These are phyloP conservation scores for Deilephila porcellus DNA, from an alignment of 2,888 invertebrate genomes.

Conservation along the genomic window DNA sequence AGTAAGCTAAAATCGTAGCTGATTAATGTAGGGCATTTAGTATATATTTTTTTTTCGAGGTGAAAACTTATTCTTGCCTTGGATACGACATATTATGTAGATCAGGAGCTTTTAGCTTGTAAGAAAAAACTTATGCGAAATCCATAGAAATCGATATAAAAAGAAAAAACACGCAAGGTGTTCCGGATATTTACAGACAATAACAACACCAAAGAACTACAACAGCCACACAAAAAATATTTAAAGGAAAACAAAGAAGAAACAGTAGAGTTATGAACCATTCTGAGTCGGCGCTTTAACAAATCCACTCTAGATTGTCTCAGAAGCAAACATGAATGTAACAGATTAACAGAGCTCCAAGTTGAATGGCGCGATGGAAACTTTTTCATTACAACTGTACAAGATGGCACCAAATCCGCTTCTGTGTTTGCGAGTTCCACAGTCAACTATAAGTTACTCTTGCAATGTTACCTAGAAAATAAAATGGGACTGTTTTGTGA, in stretches of 20 bases:
- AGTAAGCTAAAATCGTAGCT: too few relatives aligned
- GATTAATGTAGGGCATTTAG: too few relatives aligned
- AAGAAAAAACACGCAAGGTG: background rate
- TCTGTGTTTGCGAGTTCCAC: constrained; percentile 37
- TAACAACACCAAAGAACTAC: background rate
- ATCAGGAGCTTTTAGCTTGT: too few relatives aligned
- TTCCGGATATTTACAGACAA: background rate
- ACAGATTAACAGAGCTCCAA: constrained; percentile 45
- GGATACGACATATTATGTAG: too few relatives aligned
- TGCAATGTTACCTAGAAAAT: constrained; percentile 41
- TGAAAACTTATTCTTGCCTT: too few relatives aligned
- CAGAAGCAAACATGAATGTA: constrained; percentile 41
- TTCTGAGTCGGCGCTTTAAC: constrained; percentile 26
- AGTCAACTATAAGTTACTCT: constrained; percentile 43
- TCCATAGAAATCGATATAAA: too few relatives aligned
- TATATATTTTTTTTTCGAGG: too few relatives aligned
- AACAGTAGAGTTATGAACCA: constrained; percentile 16
- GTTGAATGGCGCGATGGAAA: constrained; percentile 43
- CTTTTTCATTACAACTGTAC: constrained; percentile 59
- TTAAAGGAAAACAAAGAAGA: constrained; percentile 14
- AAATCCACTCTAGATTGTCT: constrained; percentile 38
- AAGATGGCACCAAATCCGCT: constrained; percentile 37
- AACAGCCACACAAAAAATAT: background rate
- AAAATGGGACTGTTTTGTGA: constrained; percentile 33
- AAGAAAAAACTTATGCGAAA: too few relatives aligned